phyloP scores from a whole-genome alignment of 1,140 invertebrate species.

The Cephus cinctus region DNA sequence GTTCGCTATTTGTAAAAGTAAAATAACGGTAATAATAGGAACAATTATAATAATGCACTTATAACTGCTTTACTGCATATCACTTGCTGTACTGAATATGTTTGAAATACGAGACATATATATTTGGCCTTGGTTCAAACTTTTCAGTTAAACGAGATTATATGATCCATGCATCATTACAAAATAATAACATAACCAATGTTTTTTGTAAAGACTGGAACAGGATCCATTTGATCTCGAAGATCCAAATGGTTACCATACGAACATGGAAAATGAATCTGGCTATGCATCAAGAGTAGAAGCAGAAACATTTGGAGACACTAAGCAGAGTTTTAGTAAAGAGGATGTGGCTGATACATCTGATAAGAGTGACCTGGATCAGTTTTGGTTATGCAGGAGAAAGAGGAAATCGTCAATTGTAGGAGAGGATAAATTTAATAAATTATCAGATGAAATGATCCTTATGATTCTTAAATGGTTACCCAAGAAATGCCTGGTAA shows the following conservation, averaged over 20 bases:
- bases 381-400: slow-evolving; percentile 43
- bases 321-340: slow-evolving; percentile 34
- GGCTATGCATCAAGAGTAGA: slow-evolving; percentile 39
- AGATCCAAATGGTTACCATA: slow-evolving; percentile 24
- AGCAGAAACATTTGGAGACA: slow-evolving; percentile 30
- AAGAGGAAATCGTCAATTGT: slow-evolving; percentile 38
- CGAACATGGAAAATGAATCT: slow-evolving; percentile 34
- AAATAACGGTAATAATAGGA: too few species aligned
- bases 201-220: slow-evolving; percentile 27
- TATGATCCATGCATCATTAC: too few species aligned
- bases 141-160: too few species aligned
- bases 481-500: slow-evolving; percentile 71
- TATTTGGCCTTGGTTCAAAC: background rate
- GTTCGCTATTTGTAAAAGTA: too few species aligned
- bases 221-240: slow-evolving; percentile 28
- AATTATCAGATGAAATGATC: slow-evolving; percentile 79
- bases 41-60: background rate
- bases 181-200: too few species aligned
- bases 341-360: slow-evolving; percentile 25
- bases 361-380: slow-evolving; percentile 35
- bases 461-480: slow-evolving; percentile 81
- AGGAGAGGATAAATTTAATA: slow-evolving; percentile 61
- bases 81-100: too few species aligned
- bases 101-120: background rate
- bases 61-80: background rate